These are phyloP conservation scores for Nomada fabriciana DNA, from an alignment of 2,888 invertebrate genomes.

Conservation along the genomic window DNA sequence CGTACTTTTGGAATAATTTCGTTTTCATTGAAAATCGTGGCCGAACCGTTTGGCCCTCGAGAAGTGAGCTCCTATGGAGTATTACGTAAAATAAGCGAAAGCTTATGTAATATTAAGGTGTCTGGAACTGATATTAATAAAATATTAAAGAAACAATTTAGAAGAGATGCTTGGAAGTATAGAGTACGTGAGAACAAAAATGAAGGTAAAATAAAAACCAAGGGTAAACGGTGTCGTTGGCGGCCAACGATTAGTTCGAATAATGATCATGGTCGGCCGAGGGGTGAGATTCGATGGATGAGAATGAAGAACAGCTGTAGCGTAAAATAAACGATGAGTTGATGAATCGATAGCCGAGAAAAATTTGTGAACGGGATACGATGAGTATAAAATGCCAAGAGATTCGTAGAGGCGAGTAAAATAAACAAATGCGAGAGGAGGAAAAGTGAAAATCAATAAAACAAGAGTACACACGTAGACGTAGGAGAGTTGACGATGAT, in stretches of 20 bases:
- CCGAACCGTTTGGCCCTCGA: slow-evolving; percentile 66
- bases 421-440: neutral
- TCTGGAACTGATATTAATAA: slow-evolving; percentile 78
- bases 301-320: slow-evolving; percentile 74
- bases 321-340: neutral
- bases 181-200: slow-evolving; percentile 73
- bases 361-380: slow-evolving; percentile 61
- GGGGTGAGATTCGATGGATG: slow-evolving; percentile 53
- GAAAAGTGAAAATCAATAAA: slow-evolving; percentile 1
- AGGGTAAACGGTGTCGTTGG: slow-evolving; percentile 39
- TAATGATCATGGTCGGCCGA: slow-evolving; percentile 56
- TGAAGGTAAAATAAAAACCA: slow-evolving; percentile 3
- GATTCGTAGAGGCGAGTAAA: slow-evolving; percentile 1
- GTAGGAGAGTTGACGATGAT: slow-evolving; percentile 27
- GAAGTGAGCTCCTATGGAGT: slow-evolving; percentile 75
- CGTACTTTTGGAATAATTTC: neutral
- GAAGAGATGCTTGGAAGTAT: slow-evolving; percentile 78
- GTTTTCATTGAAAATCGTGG: neutral
- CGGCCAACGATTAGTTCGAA: slow-evolving; percentile 61
- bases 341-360: neutral
- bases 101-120: slow-evolving; percentile 78
- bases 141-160: slow-evolving; percentile 79
- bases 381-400: slow-evolving; percentile 39
- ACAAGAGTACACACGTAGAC: neutral
- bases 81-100: slow-evolving; percentile 80